A percentile compares a stretch with the other conserved stretches of the same genome.
phyloP scores from a whole-genome alignment of 2,797 vertebrate genomes.

The Okamejei kenojei region DNA sequence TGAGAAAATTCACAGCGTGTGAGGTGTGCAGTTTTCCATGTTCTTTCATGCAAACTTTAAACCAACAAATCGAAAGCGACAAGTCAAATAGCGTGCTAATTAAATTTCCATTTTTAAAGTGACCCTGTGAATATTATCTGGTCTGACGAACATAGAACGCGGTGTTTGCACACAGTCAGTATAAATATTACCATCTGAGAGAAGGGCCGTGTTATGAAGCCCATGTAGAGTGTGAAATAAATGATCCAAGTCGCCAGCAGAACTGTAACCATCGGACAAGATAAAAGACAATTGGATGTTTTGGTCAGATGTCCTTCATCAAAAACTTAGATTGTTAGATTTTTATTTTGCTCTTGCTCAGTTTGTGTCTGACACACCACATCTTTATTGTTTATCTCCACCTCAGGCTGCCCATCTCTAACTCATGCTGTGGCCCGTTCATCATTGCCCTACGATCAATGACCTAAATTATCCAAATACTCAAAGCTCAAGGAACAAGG shows the following conservation, averaged over 20 bases:
- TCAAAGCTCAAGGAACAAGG: too few relatives aligned
- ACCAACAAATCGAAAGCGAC: neutral
- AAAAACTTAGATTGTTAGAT: neutral
- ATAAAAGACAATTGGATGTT: neutral
- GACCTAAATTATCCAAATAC: neutral
- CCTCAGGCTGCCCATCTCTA: neutral
- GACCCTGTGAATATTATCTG: neutral
- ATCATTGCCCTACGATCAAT: neutral
- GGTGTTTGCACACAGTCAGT: neutral
- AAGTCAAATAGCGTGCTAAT: slow-evolving; percentile 25
- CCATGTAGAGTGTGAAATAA: neutral
- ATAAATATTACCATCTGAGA: neutral
- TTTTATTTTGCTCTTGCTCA: neutral
- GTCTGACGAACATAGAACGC: neutral
- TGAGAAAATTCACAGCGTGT: neutral
- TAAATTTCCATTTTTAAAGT: slow-evolving; percentile 11
- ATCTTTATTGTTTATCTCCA: neutral
- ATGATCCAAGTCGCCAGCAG: neutral
- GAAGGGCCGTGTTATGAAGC: neutral
- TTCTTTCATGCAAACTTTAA: neutral
- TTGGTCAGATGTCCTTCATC: neutral
- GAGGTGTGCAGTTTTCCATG: slow-evolving; percentile 1
- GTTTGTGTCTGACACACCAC: neutral
- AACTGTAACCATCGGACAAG: neutral
- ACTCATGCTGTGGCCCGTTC: neutral